Evolutionary conservation across 1,140 invertebrate species (phyloP).

Genomic region (Frieseomelitta varia): DNA sequence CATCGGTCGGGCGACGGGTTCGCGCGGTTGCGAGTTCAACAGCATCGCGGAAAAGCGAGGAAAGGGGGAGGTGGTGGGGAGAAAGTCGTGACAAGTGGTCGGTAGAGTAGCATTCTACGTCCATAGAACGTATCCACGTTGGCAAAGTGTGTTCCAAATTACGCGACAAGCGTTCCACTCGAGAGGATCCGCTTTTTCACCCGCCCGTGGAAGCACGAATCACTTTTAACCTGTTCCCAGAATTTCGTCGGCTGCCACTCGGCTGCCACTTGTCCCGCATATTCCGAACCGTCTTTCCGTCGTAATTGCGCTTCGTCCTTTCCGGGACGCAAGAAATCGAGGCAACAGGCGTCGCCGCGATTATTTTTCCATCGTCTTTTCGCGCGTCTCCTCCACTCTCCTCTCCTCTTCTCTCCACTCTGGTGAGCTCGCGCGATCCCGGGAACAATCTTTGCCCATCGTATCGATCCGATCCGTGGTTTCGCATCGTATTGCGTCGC

Average conservation of each 20-base stretch:
- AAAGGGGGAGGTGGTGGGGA: background rate
- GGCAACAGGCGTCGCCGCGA: background rate
- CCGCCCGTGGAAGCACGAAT: slow-evolving; percentile 4
- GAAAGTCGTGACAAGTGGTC: background rate
- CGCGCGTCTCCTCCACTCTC: no score
- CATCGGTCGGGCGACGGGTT: background rate
- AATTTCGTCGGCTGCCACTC: slow-evolving; percentile 26
- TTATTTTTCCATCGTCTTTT: background rate
- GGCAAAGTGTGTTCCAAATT: slow-evolving; percentile 30
- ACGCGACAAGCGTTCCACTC: slow-evolving; percentile 32
- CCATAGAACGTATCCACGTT: slow-evolving; percentile 12
- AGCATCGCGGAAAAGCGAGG: background rate
- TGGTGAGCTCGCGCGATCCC: background rate
- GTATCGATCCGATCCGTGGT: background rate
- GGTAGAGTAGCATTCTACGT: background rate
- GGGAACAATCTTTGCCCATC: background rate
- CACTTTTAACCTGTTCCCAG: slow-evolving; percentile 44
- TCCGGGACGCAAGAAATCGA: background rate
- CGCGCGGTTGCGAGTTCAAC: background rate
- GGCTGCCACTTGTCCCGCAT: slow-evolving; percentile 30
- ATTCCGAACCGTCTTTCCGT: slow-evolving; percentile 22
- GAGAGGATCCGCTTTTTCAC: slow-evolving; percentile 32
- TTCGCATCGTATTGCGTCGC: background rate
- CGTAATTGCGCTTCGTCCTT: slow-evolving; percentile 8
- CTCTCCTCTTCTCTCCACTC: background rate